Percentiles rank a stretch among this genome's conserved stretches.
Conservation (phyloP, 2,797 vertebrate genomes). For the Alfaro cultratus region DNA sequence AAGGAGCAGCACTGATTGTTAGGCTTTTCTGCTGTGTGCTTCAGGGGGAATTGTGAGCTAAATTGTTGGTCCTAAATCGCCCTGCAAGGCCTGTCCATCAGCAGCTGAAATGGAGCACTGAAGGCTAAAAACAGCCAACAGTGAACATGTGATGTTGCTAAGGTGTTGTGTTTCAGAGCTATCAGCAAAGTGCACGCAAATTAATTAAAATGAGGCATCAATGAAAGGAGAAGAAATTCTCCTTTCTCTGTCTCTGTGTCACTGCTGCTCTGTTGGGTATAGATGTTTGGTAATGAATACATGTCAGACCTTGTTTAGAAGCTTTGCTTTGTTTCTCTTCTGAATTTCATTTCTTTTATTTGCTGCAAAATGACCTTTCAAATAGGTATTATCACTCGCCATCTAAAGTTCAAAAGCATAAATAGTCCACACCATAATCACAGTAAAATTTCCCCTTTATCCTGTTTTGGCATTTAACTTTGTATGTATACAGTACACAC, state of each 20-base stretch:
- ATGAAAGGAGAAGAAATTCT: not conserved
- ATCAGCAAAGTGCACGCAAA: constrained; percentile 1
- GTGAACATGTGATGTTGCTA: not conserved
- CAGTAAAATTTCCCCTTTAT: not conserved
- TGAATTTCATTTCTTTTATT: constrained; percentile 6
- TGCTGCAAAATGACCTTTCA: constrained; percentile 26
- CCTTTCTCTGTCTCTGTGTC: not conserved
- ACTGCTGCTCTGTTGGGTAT: constrained; percentile 12
- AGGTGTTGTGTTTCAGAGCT: not conserved
- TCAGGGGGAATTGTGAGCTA: not conserved
- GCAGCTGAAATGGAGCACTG: not conserved
- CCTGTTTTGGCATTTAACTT: not conserved
- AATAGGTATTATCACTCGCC: not conserved
- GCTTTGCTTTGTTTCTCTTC: constrained; percentile 3
- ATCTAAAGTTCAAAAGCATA: not conserved
- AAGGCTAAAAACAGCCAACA: not conserved
- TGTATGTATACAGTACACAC: not conserved
- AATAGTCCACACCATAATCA: not conserved
- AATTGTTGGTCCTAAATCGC: not conserved
- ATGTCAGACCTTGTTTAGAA: constrained; percentile 56
- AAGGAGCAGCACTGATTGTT: constrained; percentile 13
- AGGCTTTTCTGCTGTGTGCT: not conserved
- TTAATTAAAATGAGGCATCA: constrained; percentile 12
- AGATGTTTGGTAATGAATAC: constrained; percentile 58
- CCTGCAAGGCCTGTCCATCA: not conserved